Base-by-base conservation (phyloP, 1,140 invertebrate genomes). In the Lasioglossum baleicum region DNA sequence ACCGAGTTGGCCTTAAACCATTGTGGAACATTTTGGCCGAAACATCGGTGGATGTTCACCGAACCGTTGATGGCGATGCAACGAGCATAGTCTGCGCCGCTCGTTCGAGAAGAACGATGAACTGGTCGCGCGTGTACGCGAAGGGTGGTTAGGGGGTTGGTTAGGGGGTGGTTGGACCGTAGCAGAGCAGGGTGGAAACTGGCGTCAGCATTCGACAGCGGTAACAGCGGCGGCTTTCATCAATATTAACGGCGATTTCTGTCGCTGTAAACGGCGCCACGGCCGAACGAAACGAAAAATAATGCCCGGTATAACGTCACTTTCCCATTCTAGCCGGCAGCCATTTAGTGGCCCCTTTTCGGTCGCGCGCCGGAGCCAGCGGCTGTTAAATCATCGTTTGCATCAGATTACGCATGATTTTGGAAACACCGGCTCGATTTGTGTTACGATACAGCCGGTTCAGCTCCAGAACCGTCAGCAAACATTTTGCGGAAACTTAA, bases 221-320 rank as follows among this genome's bases (percentile, higher is more conserved):
- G 35, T 63, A 51, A 51, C 35, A 40, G 22, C 63, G 63, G 17
- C 63, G 58, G 61, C 61, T 78, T 85, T 82, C 80, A 82, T 84
- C 74, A 67, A 78, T 85, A 84, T 85, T 85, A 84, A 84, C 83
- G 83, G 13, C 56, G 61, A 75, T 72, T 82, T 81, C 71, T 60
- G 63, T 73, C 64, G 44, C 64, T 82, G 70, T 82, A 82, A 85
- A 85, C 80, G 83, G 53, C 56, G 42, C 20, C 61, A 51, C 56
- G 26, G 66, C 10, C 67, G 70, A 82, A 85, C 75, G 74, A 72
- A 86, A 85, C 75, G 71, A 60, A 82, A 86, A 82, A 82, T 85
- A 85, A 85, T 74, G 76, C 70, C 63, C 31, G 8, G 8, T 15
- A 72, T 65, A 60, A 68, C 58, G 53, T 77, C 72, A 42, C 61